Conservation (phyloP, 2,113 vertebrate species). For the cattle (Bos taurus) region DNA sequence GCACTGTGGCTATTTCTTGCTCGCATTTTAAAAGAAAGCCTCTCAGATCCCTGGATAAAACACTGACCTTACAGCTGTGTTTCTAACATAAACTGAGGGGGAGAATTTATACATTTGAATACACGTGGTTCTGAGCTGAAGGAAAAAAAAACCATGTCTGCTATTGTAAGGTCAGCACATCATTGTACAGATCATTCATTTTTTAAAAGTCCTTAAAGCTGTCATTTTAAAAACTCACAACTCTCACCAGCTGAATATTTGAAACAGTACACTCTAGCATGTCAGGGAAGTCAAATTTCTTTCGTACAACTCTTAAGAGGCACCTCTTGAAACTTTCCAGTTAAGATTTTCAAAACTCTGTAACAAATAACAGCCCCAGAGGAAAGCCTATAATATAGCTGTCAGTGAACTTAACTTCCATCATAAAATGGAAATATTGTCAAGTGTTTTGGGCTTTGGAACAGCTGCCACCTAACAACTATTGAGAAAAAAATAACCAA, state of each 20-base stretch:
- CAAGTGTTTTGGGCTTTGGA: constrained; percentile 6
- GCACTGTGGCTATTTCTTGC: not conserved
- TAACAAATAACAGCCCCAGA: constrained; percentile 29
- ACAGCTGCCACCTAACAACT: not conserved
- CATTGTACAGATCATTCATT: not conserved
- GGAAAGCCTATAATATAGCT: constrained; percentile 21
- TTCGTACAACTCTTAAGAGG: constrained; percentile 29
- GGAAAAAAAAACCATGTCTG: not conserved
- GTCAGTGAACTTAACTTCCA: constrained; percentile 43
- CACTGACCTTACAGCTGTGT: not conserved
- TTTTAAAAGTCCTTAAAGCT: constrained; percentile 43
- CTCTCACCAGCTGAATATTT: constrained; percentile 19
- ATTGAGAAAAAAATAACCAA: not conserved
- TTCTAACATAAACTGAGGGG: not conserved
- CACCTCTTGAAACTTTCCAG: constrained; percentile 39
- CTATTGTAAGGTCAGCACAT: not conserved
- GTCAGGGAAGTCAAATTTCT: constrained; percentile 45
- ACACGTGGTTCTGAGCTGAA: not conserved
- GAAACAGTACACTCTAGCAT: not conserved
- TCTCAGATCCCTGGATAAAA: not conserved
- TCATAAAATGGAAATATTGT: constrained; percentile 34
- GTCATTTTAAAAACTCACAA: constrained; percentile 47
- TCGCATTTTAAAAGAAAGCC: not conserved
- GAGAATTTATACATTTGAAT: not conserved
- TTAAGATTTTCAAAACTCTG: constrained; percentile 46